Percentiles rank a stretch among this genome's conserved stretches.
Conservation (phyloP, 2,113 vertebrate genomes). For the Empidonax traillii region DNA sequence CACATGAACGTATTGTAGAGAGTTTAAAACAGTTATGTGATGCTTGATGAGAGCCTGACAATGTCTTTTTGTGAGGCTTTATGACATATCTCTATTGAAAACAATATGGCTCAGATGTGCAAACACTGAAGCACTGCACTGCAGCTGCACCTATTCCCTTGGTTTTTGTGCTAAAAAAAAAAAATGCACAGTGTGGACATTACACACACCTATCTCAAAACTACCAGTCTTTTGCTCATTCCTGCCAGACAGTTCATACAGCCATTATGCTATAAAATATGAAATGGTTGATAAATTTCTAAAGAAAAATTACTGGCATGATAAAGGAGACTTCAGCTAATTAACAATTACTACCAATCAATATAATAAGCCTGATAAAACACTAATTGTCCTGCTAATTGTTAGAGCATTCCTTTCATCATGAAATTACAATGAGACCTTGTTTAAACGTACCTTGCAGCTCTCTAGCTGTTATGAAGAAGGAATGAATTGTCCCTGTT, state of each 20-base stretch:
- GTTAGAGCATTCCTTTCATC: constrained; percentile 40
- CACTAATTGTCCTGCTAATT: constrained; percentile 43
- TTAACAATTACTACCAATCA: constrained; percentile 50
- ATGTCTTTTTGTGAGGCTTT: constrained; percentile 1
- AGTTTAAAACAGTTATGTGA: not conserved
- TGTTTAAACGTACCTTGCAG: constrained; percentile 29
- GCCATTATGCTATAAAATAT: not conserved
- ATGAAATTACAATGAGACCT: constrained; percentile 45
- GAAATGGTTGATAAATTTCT: not conserved
- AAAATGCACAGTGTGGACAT: not conserved
- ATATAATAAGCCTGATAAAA: constrained; percentile 47
- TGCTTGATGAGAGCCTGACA: not conserved
- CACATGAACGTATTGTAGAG: not conserved
- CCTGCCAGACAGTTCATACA: not conserved
- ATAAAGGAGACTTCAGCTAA: not conserved
- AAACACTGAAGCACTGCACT: not conserved
- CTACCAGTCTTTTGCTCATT: not conserved
- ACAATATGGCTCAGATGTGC: not conserved
- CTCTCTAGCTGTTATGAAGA: constrained; percentile 29
- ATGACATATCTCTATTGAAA: not conserved
- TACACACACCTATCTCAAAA: not conserved
- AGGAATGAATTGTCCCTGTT: constrained; percentile 21
- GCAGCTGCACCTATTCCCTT: not conserved
- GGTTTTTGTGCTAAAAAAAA: not conserved
- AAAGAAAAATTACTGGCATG: constrained; percentile 28